Evolutionary conservation across 2,797 vertebrate genomes (phyloP).

Genomic region (Catharus ustulatus): DNA sequence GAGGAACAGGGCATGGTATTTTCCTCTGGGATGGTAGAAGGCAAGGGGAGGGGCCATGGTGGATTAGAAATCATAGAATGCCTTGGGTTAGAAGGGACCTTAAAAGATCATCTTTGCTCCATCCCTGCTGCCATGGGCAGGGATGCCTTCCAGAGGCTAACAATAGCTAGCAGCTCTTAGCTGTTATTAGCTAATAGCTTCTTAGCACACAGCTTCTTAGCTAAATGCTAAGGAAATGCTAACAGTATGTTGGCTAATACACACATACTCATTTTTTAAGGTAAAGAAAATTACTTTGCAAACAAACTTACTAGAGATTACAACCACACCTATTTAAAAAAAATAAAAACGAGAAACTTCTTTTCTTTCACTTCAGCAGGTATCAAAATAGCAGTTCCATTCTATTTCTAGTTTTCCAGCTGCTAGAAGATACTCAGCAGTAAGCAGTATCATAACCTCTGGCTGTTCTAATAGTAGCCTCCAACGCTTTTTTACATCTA

Average conservation of each 20-base stretch:
- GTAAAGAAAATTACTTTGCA: background rate
- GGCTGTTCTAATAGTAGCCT: background rate
- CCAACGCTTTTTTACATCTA: background rate
- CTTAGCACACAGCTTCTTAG: background rate
- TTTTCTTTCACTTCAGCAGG: background rate
- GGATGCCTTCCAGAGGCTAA: background rate
- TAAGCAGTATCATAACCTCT: background rate
- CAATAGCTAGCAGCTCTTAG: background rate
- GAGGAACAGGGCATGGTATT: background rate
- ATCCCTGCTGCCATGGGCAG: background rate
- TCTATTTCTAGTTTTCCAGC: background rate
- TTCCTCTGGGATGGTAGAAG: fast-evolving
- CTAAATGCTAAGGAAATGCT: background rate
- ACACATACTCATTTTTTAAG: background rate
- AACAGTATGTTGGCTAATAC: background rate
- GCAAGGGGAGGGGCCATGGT: background rate
- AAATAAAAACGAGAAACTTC: background rate
- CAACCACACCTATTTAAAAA: background rate
- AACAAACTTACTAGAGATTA: background rate
- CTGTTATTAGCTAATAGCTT: background rate
- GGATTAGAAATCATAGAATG: background rate
- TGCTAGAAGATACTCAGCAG: background rate
- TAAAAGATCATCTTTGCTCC: background rate
- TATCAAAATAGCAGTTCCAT: background rate
- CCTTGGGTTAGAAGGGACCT: background rate